phyloP scores from a whole-genome alignment of 1,140 invertebrate genomes.

The Mizuhopecten yessoensis region DNA sequence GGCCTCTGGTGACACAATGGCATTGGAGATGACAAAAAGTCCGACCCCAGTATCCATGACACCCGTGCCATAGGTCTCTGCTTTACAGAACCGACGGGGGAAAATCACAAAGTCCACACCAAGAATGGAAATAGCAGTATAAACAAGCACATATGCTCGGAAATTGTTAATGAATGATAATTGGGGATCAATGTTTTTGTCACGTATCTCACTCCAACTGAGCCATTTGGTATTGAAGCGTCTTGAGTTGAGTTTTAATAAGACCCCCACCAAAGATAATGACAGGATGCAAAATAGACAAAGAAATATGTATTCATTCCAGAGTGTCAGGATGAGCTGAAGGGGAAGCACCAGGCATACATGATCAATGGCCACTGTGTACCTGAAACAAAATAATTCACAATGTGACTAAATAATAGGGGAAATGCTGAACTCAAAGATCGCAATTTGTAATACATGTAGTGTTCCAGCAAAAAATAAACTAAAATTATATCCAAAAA shows the following conservation, averaged over 20 bases:
- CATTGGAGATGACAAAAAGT: constrained; percentile 93
- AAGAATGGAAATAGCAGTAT: constrained; percentile 92
- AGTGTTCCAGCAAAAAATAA: too few species aligned
- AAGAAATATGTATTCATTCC: constrained; percentile 54
- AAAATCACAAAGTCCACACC: constrained; percentile 96
- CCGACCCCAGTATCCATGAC: constrained; percentile 98
- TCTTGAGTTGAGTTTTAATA: constrained; percentile 44
- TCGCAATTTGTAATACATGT: too few species aligned
- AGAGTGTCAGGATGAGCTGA: constrained; percentile 62
- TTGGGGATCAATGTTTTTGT: constrained; percentile 58
- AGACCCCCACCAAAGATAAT: constrained; percentile 22
- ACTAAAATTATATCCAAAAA: too few species aligned
- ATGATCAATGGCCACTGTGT: constrained; percentile 54
- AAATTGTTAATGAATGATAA: constrained; percentile 84
- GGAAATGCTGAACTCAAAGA: too few species aligned
- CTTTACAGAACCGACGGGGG: constrained; percentile 92
- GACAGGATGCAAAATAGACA: constrained; percentile 53
- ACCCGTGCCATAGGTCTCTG: constrained; percentile 92
- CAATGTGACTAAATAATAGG: too few species aligned
- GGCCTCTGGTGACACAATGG: constrained; percentile 88
- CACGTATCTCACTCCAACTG: constrained; percentile 41
- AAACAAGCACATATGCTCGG: constrained; percentile 86
- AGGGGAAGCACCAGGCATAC: constrained; percentile 61
- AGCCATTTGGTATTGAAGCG: constrained; percentile 41
- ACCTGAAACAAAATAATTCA: constrained; percentile 48